Conservation (phyloP, 2,113 vertebrate species). For the Aythya baeri region DNA sequence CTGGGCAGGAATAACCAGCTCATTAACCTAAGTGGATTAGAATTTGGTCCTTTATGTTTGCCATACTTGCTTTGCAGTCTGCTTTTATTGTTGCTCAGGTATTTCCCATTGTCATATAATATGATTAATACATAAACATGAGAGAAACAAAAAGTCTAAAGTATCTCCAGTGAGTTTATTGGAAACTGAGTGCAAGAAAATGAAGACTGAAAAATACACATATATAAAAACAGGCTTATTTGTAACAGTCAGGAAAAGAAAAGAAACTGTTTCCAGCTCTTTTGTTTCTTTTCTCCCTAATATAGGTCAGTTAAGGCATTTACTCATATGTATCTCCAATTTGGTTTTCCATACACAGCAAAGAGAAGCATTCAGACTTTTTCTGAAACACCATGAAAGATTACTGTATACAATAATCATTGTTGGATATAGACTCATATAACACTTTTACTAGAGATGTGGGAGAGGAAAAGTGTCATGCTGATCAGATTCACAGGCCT, state of each 20-base stretch:
- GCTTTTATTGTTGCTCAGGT: constrained; percentile 7
- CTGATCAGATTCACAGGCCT: neutral
- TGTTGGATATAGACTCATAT: neutral
- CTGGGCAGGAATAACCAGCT: neutral
- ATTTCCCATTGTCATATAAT: neutral
- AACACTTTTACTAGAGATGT: neutral
- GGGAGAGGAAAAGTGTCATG: neutral
- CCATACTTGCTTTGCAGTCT: neutral
- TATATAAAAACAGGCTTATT: neutral
- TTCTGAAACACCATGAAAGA: neutral
- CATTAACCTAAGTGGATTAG: neutral
- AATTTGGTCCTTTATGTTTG: neutral
- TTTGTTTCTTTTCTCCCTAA: neutral
- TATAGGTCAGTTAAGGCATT: neutral
- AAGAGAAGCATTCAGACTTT: neutral
- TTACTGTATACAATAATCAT: neutral
- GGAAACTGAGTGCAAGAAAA: neutral
- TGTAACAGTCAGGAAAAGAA: neutral
- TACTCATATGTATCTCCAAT: neutral
- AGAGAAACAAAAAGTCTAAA: constrained; percentile 9
- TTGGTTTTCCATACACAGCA: neutral
- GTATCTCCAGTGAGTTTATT: neutral
- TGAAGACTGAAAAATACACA: neutral
- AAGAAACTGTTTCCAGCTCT: neutral
- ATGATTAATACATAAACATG: constrained; percentile 39